Evolutionary conservation across 2,113 vertebrate genomes (phyloP), one percentile per base, ranked within the genome.

Genomic region (Ochotona curzoniae): DNA sequence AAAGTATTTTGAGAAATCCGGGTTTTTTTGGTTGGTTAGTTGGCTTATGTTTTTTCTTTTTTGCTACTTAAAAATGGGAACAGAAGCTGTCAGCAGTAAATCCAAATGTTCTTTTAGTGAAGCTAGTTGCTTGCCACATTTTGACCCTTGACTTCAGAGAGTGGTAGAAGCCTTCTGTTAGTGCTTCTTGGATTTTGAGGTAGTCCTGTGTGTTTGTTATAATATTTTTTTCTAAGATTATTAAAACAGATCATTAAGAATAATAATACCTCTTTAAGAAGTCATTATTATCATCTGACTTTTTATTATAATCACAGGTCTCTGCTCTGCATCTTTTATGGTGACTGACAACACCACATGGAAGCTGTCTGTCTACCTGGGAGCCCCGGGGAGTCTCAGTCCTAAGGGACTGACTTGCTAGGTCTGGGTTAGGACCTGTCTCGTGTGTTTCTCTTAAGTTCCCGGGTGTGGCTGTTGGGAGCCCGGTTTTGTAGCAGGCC

Each of bases 161-260:
- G 25, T 30, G 5, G 47, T 44, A 44, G 32, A 89, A 81, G 44
- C 23, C 49, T 83, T 95, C 12, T 38, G 49, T 76, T 73, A 79
- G 11, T 93, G 51, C 51, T 25, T 93, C 78, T 21, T 93, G 51
- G 49, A 60, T 79, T 84, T 83, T 18, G 44, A 93, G 35, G 28
- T 74, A 90, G 86, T 44, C 13, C 7, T 85, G 83, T 44, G 15
- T 51, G 38, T 61, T 89, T 70, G 38, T 88, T 89, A 51, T 78
- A 71, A 64, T 84, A 75, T 35, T 71, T 90, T 66, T 90, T 64
- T 90, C 1, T 87, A 85, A 84, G 86, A 76, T 38, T 14, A 73
- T 69, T 86, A 75, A 89, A 90, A 83, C 35, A 94, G 83, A 89
- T 85, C 14, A 44, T 82, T 82, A 79, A 89, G 54, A 84, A 7